Evolutionary conservation across 2,113 vertebrate genomes (phyloP).

Genomic region (Tyto alba): DNA sequence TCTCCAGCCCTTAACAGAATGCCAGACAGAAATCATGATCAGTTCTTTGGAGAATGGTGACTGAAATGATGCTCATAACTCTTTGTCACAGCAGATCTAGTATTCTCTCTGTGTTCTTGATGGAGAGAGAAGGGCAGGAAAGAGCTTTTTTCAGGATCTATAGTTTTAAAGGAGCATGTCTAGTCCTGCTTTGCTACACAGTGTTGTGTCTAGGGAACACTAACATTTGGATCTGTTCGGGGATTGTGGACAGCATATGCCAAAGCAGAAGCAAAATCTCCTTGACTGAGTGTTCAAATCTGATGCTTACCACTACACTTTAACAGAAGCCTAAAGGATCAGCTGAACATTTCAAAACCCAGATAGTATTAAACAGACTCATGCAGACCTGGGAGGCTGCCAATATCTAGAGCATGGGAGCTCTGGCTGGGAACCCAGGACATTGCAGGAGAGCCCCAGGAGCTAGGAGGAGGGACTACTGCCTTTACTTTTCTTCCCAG

Average conservation of each 20-base stretch:
- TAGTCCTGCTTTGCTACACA: neutral
- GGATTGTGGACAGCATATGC: neutral
- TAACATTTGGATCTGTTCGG: neutral
- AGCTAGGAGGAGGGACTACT: neutral
- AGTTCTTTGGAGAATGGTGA: neutral
- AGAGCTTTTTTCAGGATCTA: neutral
- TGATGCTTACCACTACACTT: neutral
- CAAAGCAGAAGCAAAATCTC: neutral
- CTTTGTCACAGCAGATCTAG: neutral
- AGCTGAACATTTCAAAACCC: neutral
- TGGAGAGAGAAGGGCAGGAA: neutral
- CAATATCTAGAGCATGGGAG: neutral
- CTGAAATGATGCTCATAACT: neutral
- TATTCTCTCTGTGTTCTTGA: accelerated
- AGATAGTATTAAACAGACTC: accelerated
- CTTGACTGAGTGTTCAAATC: neutral
- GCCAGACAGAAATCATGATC: neutral
- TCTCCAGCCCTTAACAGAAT: neutral
- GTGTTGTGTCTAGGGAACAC: neutral
- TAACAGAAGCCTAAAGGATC: neutral
- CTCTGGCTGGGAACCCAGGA: neutral
- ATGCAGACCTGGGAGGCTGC: neutral
- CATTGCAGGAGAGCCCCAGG: neutral
- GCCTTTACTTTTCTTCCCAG: neutral
- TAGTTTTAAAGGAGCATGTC: neutral